Conservation (phyloP, 2,797 vertebrate species). For the Coccyzus lansbergi region DNA sequence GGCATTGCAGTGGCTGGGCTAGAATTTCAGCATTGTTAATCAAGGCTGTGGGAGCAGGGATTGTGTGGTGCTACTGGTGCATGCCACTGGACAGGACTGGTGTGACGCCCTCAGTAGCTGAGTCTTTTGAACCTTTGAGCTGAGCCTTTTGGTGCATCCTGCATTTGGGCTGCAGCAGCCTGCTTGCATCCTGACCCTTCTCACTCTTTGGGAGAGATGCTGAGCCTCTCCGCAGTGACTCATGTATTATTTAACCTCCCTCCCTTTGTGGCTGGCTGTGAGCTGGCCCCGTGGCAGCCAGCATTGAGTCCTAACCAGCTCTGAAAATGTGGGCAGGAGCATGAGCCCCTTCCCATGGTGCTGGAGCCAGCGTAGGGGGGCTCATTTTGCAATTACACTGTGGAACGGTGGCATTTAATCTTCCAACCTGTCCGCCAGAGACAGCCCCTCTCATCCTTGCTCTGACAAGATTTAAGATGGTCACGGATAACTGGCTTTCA, state of each 20-base stretch:
- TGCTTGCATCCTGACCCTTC: background rate
- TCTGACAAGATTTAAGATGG: conserved; percentile 6
- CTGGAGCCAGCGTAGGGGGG: fast-evolving
- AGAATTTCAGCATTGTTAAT: fast-evolving
- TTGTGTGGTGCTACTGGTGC: background rate
- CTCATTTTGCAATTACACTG: background rate
- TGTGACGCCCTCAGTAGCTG: fast-evolving
- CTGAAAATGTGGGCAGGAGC: background rate
- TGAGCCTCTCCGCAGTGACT: background rate
- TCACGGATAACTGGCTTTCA: conserved; percentile 4
- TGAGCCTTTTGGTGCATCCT: background rate
- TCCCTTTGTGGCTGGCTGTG: background rate
- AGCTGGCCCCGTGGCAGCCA: fast-evolving
- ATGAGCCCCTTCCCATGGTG: fast-evolving
- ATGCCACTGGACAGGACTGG: background rate
- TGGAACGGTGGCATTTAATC: background rate
- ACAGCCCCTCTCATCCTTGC: background rate
- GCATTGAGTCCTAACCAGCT: background rate
- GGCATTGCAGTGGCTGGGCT: background rate
- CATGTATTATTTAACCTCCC: background rate
- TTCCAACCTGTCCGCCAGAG: background rate
- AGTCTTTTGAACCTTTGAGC: background rate
- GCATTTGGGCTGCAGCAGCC: background rate
- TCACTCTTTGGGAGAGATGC: background rate
- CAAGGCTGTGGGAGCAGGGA: background rate